phyloP scores from a whole-genome alignment of 2,888 invertebrate genomes.

The Pimpla rufipes region DNA sequence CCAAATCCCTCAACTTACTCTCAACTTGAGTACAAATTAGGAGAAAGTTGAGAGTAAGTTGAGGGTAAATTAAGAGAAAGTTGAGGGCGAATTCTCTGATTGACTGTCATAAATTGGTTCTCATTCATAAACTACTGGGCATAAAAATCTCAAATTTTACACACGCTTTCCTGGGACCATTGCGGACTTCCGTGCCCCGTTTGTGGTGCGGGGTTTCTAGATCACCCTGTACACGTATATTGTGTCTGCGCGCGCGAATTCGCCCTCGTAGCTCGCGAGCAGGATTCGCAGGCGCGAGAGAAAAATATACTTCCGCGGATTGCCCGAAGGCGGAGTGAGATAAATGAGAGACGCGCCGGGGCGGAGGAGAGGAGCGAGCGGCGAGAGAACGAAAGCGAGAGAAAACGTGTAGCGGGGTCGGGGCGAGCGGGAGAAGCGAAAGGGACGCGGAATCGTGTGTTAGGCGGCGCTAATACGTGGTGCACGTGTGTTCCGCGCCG shows the following conservation, averaged over 20 bases:
- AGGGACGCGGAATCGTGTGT: no score
- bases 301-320: constrained; percentile 35
- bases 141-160: no score
- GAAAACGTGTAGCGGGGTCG: neutral
- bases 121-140: no score
- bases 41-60: no score
- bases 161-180: no score
- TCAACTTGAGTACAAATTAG: no score
- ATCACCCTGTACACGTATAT: neutral
- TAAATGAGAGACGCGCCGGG: constrained; percentile 19
- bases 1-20: no score
- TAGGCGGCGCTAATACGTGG: neutral
- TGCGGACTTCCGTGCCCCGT: no score
- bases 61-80: no score
- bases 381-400: constrained; percentile 23
- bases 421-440: no score
- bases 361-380: constrained; percentile 14
- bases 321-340: constrained; percentile 48
- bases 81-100: no score
- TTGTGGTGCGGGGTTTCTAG: neutral
- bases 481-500: constrained; percentile 7
- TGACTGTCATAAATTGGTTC: no score
- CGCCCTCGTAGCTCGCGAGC: constrained; percentile 18
- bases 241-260: neutral
- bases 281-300: constrained; percentile 47